These are phyloP conservation scores for Dryobotodes eremita DNA, from an alignment of 2,888 invertebrate species.

Conservation along the genomic window DNA sequence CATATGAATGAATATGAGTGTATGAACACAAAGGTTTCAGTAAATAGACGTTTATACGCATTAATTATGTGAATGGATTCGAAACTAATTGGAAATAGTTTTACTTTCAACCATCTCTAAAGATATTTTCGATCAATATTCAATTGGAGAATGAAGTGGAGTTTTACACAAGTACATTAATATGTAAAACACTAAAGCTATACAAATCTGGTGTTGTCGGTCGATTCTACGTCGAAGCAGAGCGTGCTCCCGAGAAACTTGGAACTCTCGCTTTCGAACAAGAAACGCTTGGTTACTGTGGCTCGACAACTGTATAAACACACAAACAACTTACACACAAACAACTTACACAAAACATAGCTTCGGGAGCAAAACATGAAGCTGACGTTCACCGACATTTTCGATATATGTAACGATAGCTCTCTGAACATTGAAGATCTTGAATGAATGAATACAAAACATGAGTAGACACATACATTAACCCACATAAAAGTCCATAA, in stretches of 20 bases:
- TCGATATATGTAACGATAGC: constrained; percentile 67
- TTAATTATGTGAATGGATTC: constrained; percentile 45
- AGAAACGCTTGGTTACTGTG: constrained; percentile 83
- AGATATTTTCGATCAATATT: constrained; percentile 29
- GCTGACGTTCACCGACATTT: constrained; percentile 80
- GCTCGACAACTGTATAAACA: constrained; percentile 79
- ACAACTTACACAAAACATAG: constrained; percentile 77
- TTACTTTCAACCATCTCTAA: constrained; percentile 16
- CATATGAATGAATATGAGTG: constrained; percentile 64
- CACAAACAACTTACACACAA: constrained; percentile 75
- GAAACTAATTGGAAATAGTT: constrained; percentile 41
- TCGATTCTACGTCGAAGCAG: constrained; percentile 76
- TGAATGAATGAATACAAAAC: constrained; percentile 76
- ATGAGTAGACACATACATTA: constrained; percentile 78
- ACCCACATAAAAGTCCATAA: constrained; percentile 84
- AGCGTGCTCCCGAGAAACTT: constrained; percentile 82
- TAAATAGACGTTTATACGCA: constrained; percentile 51
- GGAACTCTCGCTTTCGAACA: constrained; percentile 87
- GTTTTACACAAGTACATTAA: constrained; percentile 15
- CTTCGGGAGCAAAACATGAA: constrained; percentile 63
- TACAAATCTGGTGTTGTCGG: constrained; percentile 75
- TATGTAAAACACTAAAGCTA: constrained; percentile 62
- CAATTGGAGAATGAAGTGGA: constrained; percentile 17
- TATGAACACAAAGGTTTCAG: constrained; percentile 49
- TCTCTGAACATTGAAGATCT: constrained; percentile 69